Percentiles rank a stretch among this genome's conserved stretches.
These are phyloP conservation scores for Selenia dentaria DNA, from an alignment of 2,888 invertebrate genomes.

Conservation along the genomic window DNA sequence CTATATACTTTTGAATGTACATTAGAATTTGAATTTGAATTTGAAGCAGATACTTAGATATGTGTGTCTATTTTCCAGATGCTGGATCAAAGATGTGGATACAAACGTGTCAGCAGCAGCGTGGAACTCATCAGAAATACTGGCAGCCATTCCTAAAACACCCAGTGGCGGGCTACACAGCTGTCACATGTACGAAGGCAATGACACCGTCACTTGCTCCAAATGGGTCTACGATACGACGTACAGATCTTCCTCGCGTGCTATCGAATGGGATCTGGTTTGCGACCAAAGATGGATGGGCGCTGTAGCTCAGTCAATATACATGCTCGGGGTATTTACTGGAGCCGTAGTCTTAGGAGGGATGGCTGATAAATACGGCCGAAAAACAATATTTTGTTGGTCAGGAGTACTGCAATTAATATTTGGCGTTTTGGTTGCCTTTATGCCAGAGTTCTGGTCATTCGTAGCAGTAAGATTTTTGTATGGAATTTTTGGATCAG, in stretches of 20 bases:
- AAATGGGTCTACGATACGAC: slow-evolving; percentile 90
- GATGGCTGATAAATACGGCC: slow-evolving; percentile 92
- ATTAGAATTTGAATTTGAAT: too few relatives aligned
- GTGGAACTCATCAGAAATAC: slow-evolving; percentile 84
- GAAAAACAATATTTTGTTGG: slow-evolving; percentile 92
- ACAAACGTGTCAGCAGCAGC: slow-evolving; percentile 75
- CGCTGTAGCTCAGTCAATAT: slow-evolving; percentile 90
- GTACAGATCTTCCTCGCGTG: slow-evolving; percentile 89
- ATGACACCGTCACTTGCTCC: slow-evolving; percentile 61
- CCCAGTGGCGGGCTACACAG: slow-evolving; percentile 82
- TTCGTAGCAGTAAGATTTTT: slow-evolving; percentile 88
- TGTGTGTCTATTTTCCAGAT: slow-evolving; percentile 75
- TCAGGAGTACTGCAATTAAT: slow-evolving; percentile 90
- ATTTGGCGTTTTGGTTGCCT: slow-evolving; percentile 89
- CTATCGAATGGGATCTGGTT: slow-evolving; percentile 93
- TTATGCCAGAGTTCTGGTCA: slow-evolving; percentile 90
- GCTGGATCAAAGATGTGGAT: slow-evolving; percentile 86
- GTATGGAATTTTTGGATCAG: slow-evolving; percentile 93
- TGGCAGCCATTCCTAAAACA: slow-evolving; percentile 83
- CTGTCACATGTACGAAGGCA: slow-evolving; percentile 83
- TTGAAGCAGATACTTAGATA: too few relatives aligned
- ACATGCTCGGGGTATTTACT: slow-evolving; percentile 94
- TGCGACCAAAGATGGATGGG: slow-evolving; percentile 93
- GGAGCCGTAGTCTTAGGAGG: slow-evolving; percentile 93
- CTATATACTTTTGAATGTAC: too few relatives aligned